A percentile compares a stretch with the other conserved stretches of the same genome.
phyloP scores from a whole-genome alignment of 2,888 invertebrate species.

The Aphrophora alni region DNA sequence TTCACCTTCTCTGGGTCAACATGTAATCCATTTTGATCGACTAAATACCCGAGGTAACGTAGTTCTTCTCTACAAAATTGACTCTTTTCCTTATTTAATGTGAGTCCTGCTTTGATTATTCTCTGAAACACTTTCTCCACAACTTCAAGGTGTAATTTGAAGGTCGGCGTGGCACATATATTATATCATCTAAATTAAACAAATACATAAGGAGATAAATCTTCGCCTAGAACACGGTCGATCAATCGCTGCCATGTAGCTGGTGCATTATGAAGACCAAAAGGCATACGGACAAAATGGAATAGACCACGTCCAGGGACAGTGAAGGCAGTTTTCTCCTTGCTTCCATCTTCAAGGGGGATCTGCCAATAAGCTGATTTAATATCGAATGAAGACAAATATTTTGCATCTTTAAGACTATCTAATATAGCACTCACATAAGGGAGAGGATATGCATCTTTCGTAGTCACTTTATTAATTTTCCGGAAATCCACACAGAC shows the following conservation, averaged over 20 bases:
- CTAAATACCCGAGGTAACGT: conserved; percentile 49
- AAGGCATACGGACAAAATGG: conserved; percentile 42
- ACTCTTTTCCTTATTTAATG: conserved; percentile 44
- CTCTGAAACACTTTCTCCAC: neutral
- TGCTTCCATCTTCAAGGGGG: conserved; percentile 29
- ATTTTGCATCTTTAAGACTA: conserved; percentile 37
- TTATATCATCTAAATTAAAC: conserved; percentile 44
- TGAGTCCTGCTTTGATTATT: neutral
- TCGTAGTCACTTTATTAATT: conserved; percentile 44
- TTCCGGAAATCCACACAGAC: conserved; percentile 45
- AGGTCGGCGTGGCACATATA: conserved; percentile 40
- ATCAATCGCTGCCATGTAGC: conserved; percentile 46
- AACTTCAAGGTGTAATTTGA: neutral
- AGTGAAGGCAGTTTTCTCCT: conserved; percentile 47
- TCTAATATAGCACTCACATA: conserved; percentile 43
- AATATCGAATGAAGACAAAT: conserved; percentile 40
- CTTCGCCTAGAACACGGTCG: conserved; percentile 42
- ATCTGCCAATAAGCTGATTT: conserved; percentile 47
- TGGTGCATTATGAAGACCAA: conserved; percentile 43
- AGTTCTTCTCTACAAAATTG: conserved; percentile 46
- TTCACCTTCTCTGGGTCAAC: conserved; percentile 26
- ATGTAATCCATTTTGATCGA: conserved; percentile 46
- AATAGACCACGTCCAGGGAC: conserved; percentile 39
- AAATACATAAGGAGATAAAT: conserved; percentile 41
- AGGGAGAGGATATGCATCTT: conserved; percentile 46